phyloP scores from a whole-genome alignment of 2,113 vertebrate genomes.

The Erinaceus europaeus region DNA sequence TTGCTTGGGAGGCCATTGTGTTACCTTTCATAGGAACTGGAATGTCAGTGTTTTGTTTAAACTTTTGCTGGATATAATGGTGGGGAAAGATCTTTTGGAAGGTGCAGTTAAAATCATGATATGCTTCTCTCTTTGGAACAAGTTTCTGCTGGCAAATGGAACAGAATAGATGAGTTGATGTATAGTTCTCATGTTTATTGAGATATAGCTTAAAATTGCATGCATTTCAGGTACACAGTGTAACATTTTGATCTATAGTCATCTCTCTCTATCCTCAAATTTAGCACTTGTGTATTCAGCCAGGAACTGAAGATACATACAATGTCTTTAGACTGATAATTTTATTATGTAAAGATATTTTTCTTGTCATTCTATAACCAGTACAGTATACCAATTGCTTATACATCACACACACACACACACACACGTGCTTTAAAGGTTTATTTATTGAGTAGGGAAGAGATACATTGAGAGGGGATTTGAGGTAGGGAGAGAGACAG shows the following conservation, averaged over 20 bases:
- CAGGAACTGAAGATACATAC: background rate
- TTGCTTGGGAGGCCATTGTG: background rate
- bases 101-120: background rate
- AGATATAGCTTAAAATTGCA: background rate
- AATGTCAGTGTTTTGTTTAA: background rate
- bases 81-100: background rate
- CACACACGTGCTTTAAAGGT: no score
- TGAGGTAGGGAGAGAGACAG: no score
- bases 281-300: background rate
- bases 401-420: background rate
- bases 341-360: background rate
- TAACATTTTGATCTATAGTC: background rate
- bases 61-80: background rate
- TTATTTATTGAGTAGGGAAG: no score
- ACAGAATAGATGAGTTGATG: background rate
- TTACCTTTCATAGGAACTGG: background rate
- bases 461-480: no score
- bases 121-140: background rate
- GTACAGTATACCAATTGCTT: background rate
- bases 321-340: background rate
- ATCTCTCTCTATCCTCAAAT: background rate
- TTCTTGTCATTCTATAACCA: background rate
- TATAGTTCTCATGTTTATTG: no score
- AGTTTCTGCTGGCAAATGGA: background rate
- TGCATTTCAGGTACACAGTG: background rate